Evolutionary conservation across 2,113 vertebrate genomes (phyloP), one percentile per base, ranked within the genome.

Genomic region (Malurus elegans): DNA sequence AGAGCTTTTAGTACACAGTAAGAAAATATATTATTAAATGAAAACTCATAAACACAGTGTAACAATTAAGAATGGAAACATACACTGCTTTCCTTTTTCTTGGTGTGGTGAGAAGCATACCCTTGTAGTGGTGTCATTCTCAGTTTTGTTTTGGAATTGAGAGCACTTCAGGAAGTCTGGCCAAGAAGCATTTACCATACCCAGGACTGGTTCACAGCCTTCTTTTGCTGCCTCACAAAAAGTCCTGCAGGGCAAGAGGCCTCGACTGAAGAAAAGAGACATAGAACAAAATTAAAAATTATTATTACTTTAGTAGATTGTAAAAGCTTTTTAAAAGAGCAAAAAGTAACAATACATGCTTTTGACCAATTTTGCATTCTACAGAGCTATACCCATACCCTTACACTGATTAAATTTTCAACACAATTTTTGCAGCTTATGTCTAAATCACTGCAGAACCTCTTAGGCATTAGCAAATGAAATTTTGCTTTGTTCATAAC

Each of bases 101-200:
- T 98, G 98, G 28, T 98, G 88, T 1, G 98, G 99, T 4, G 98
- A 98, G 95, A 99, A 99, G 95, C 99, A 99, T 67, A 95, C 67
- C 56, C 86, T 92, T 38, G 95, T 73, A 87, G 12, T 5, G 32
- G 96, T 94, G 90, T 66, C 83, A 69, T 94, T 97, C 71, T 97
- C 96, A 12, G 92, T 97, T 96, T 83, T 85, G 83, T 98, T 98
- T 94, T 91, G 97, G 96, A 99, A 99, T 95, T 99, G 99, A 20
- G 99, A 99, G 94, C 99, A 99, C 74, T 98, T 98, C 76, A 99
- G 98, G 97, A 99, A 99, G 47, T 98, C 98, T 0, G 99, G 99
- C 99, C 99, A 99, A 54, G 99, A 99, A 83, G 98, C 98, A 48
- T 99, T 99, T 82, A 99, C 99, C 98, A 99, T 98, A 93, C 98